A percentile compares a stretch with the other conserved stretches of the same genome.
phyloP scores from a whole-genome alignment of 2,797 vertebrate genomes.

The Eulemur coronatus region DNA sequence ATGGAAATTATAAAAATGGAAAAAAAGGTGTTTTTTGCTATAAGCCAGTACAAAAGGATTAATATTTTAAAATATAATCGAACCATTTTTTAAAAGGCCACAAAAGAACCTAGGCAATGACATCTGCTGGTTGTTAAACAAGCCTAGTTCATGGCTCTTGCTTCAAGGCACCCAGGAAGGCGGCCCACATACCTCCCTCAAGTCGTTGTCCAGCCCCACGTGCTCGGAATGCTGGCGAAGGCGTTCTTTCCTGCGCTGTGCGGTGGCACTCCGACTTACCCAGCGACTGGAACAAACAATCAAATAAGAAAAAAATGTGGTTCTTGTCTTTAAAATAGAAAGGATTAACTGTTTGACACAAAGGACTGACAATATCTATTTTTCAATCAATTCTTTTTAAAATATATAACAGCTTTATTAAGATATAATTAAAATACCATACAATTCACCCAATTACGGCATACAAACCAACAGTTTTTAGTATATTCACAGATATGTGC shows the following conservation, averaged over 20 bases:
- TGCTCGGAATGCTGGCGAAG: slow-evolving; percentile 88
- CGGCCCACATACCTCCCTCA: slow-evolving; percentile 88
- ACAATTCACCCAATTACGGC: neutral
- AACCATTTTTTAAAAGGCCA: neutral
- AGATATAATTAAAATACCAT: neutral
- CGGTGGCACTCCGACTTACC: slow-evolving; percentile 90
- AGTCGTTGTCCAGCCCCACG: slow-evolving; percentile 90
- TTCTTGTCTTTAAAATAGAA: neutral
- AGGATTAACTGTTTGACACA: neutral
- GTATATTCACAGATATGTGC: neutral
- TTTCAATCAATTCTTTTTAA: slow-evolving; percentile 18
- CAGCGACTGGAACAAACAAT: slow-evolving; percentile 86
- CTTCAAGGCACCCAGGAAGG: rapidly evolving
- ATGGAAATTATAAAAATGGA: neutral
- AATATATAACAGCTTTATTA: neutral
- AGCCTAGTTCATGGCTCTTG: neutral
- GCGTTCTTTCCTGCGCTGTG: slow-evolving; percentile 91
- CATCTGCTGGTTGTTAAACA: neutral
- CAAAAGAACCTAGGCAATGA: neutral
- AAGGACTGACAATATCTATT: neutral
- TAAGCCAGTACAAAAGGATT: neutral
- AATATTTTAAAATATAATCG: neutral
- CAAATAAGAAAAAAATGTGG: neutral
- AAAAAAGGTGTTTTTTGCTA: neutral
- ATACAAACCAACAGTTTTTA: neutral